Base-by-base conservation (phyloP, 2,888 invertebrate species). In the Merodon equestris region DNA sequence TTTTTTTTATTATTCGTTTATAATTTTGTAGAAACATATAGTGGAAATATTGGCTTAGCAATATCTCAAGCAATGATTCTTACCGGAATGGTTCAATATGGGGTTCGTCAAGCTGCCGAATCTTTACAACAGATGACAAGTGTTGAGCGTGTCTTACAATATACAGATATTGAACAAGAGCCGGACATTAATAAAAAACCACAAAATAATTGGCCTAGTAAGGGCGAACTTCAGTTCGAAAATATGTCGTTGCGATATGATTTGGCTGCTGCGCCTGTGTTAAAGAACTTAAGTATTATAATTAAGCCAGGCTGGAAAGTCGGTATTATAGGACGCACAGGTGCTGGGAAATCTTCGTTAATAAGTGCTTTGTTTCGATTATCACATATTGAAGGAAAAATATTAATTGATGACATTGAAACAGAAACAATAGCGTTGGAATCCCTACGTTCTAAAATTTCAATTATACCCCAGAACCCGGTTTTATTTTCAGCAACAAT, bases 241-340 rank as follows among this genome's bases (percentile, higher is more conserved):
- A 87, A 91, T 67, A 89, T 92, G 77, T 91, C 89, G 70, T 88
- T 94, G 38, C 90, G 90, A 60, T 95, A 95, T 85, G 88, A 90
- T 48, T 89, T 90, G 0, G 89, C 90, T 0, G 90, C 90, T 14
- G 86, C 91, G 0, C 92, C 94, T 0, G 94, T 96, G 9, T 90
- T 97, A 2, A 95, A 93, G 83, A 91, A 94, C 85, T 89, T 95
- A 12, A 93, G 92, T 84, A 88, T 95, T 50, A 86, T 89, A 0
- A 92, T 96, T 61, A 90, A 93, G 84, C 91, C 93, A 42, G 92
- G 92, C 68, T 90, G 89, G 82, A 87, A 95, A 93, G 92, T 95
- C 67, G 95, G 95, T 12, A 93, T 95, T 82, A 94, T 95, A 3
- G 96, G 96, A 1, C 90, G 96, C 63, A 96, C 96, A 0, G 96